Base-by-base conservation (phyloP, 1,140 invertebrate species). In the Mylabris phalerata region DNA sequence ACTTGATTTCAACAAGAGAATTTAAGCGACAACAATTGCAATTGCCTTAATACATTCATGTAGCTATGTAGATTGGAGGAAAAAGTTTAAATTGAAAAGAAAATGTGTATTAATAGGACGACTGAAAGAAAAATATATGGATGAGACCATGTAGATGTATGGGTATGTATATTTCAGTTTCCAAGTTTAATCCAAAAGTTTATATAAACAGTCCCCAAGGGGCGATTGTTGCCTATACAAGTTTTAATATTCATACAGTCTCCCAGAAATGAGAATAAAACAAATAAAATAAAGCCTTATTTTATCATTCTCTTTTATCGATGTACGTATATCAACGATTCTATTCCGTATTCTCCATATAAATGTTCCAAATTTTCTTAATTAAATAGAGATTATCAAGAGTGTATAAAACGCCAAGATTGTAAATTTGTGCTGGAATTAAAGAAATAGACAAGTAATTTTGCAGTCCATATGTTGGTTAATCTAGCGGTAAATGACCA, bases 401-500 rank as follows among this genome's bases (percentile, higher is more conserved):
- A 24, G 13, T 13, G 19, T 13, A 13, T 24, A 1, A 46, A 24
- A 46, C 44, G 44, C n/a, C 6, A 11, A 46, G 25, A 24, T 11
- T 9, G 44, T 49, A 40, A 11, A 50, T 11, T 39, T 9, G 39
- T 13, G 51, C n/a, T 24, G 51, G 43, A 46, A 56, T 57, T 54
- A 54, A 54, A 54, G 51, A 54, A 54, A 45, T 54, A 49, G 25
- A 40, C 19, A 43, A 48, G 49, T 58, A 58, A 62, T 62, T 62
- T 62, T 48, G 60, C 55, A 62, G 55, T 62, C 60, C 60, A 50
- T 57, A 62, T 62, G 60, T 62, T 57, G 55, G 55, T 50, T 62
- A 62, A 62, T 62, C 60, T 62, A 62, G 45, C 60, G 55, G 56
- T 26, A 62, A 58, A 62, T 57, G 60, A 50, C 56, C 54, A 57